These are phyloP conservation scores for Chorisops tibialis DNA, from an alignment of 2,888 invertebrate species.

Conservation along the genomic window DNA sequence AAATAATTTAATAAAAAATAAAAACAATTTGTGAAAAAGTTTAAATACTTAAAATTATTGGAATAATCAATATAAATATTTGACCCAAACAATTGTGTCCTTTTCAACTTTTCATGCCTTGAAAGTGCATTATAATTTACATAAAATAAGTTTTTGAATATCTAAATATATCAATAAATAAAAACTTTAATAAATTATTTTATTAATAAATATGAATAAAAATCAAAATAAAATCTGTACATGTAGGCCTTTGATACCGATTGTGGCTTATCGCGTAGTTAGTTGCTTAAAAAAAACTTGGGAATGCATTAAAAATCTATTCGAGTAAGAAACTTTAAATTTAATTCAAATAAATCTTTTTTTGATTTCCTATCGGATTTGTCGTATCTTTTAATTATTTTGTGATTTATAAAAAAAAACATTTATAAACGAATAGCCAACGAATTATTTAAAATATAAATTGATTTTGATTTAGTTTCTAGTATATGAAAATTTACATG, in stretches of 20 bases:
- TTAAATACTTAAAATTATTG: background rate
- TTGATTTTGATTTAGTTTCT: background rate
- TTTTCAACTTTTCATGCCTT: background rate
- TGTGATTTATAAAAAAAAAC: background rate
- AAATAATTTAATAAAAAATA: background rate
- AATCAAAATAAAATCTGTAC: constrained; percentile 7
- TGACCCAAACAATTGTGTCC: background rate
- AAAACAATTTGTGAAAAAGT: background rate
- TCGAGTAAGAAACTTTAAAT: background rate
- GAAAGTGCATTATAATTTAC: background rate
- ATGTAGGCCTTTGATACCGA: constrained; percentile 47
- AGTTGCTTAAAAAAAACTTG: constrained; percentile 26
- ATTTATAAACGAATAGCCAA: too few relatives aligned
- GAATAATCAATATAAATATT: background rate
- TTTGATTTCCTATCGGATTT: background rate
- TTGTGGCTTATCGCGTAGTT: constrained; percentile 44
- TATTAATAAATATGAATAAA: background rate
- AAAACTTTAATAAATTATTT: background rate
- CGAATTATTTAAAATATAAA: too few relatives aligned
- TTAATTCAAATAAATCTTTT: background rate
- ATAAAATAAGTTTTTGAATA: background rate
- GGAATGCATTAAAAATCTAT: background rate
- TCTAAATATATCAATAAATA: background rate
- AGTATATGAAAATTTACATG: too few relatives aligned
- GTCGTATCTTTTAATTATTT: background rate